phyloP scores from a whole-genome alignment of 2,113 vertebrate genomes.

The Gadus chalcogrammus region DNA sequence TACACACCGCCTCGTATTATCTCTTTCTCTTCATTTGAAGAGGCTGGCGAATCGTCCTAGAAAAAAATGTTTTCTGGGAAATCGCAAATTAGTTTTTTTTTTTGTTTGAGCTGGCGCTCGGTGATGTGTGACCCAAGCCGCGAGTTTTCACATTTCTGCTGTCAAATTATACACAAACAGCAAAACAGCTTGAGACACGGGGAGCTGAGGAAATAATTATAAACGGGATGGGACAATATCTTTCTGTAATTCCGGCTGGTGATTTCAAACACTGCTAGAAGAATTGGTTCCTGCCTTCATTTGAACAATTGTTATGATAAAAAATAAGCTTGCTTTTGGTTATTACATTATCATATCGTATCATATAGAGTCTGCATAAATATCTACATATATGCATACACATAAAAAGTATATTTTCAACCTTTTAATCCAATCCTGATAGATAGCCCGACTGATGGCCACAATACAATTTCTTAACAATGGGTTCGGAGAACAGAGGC shows the following conservation, averaged over 20 bases:
- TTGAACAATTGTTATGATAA: too few relatives aligned
- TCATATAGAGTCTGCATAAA: too few relatives aligned
- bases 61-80: background rate
- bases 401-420: background rate
- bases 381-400: background rate
- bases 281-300: too few relatives aligned
- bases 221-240: constrained; percentile 4
- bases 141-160: constrained; percentile 22
- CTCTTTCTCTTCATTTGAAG: background rate
- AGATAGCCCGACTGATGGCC: too few relatives aligned
- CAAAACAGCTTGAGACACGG: constrained; percentile 18
- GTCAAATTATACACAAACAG: constrained; percentile 23
- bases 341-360: too few relatives aligned
- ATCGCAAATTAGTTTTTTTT: constrained; percentile 9
- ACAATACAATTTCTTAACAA: too few relatives aligned
- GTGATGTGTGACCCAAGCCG: constrained; percentile 35
- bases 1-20: background rate
- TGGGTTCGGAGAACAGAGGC: too few relatives aligned
- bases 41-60: too few relatives aligned
- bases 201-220: background rate
- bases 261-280: too few relatives aligned
- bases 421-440: too few relatives aligned
- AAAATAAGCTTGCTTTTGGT: too few relatives aligned
- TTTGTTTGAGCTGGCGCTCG: constrained; percentile 18
- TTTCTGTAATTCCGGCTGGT: background rate